Conservation (phyloP, 2,797 vertebrate species). For the Enteromius fasciolatus region DNA sequence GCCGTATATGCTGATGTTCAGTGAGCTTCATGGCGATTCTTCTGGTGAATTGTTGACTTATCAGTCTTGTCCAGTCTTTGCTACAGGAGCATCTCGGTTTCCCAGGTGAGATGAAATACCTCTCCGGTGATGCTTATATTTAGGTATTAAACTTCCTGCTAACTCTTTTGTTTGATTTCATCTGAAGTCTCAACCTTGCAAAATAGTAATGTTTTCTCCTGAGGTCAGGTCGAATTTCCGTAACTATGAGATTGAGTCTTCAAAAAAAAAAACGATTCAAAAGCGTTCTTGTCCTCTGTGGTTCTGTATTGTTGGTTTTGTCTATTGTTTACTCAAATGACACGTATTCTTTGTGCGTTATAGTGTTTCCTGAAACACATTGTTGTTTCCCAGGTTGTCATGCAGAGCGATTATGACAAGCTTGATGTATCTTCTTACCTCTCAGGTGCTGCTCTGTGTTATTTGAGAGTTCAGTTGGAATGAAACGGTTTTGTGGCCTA, state of each 20-base stretch:
- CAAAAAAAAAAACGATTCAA: background rate
- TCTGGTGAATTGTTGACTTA: background rate
- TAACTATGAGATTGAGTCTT: background rate
- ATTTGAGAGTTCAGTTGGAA: background rate
- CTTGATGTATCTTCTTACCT: background rate
- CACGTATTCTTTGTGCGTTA: background rate
- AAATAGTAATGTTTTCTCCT: background rate
- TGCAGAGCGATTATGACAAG: background rate
- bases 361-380: background rate
- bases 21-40: background rate
- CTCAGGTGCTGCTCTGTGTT: background rate
- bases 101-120: background rate
- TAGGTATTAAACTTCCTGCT: background rate
- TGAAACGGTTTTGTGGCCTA: background rate
- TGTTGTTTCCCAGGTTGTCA: background rate
- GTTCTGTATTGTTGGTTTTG: background rate
- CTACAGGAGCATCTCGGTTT: background rate
- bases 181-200: background rate
- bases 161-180: background rate
- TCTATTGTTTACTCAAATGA: background rate
- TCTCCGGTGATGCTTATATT: background rate
- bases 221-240: background rate
- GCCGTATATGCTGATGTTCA: background rate
- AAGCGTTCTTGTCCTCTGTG: background rate
- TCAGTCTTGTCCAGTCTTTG: background rate